These are phyloP conservation scores for Pseudomugil tenellus DNA, from an alignment of 2,797 vertebrate genomes.

Conservation along the genomic window DNA sequence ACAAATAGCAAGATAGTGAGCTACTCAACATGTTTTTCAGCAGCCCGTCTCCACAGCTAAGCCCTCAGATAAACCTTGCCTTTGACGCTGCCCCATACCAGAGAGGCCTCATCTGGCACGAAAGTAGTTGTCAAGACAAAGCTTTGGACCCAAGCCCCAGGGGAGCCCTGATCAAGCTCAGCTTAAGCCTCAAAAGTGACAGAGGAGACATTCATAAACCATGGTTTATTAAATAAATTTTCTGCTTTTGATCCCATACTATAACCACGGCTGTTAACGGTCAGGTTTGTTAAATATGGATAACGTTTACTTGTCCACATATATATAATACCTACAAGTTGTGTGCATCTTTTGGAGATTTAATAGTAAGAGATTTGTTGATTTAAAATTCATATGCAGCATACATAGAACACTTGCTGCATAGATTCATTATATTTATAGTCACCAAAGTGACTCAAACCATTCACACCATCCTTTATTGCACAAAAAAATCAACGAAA, in stretches of 20 bases:
- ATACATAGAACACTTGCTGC: not conserved
- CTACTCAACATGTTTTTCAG: not conserved
- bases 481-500: conserved; percentile 51
- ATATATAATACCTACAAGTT: not conserved
- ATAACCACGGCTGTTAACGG: not conserved
- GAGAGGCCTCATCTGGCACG: too few relatives aligned
- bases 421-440: not conserved
- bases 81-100: too few relatives aligned
- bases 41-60: not conserved
- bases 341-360: conserved; percentile 21
- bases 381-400: conserved; percentile 13
- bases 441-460: conserved; percentile 23
- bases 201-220: not conserved
- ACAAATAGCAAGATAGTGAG: not conserved
- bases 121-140: not conserved
- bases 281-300: conserved; percentile 5
- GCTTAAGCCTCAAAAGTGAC: not conserved
- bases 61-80: too few relatives aligned
- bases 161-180: not conserved
- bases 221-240: not conserved
- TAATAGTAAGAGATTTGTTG: not conserved
- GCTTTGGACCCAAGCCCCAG: not conserved
- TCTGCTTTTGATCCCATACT: not conserved
- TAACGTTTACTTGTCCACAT: conserved; percentile 15
- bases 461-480: conserved; percentile 36